Evolutionary conservation across 2,888 invertebrate species (phyloP), one percentile per base, ranked within the genome.

Genomic region (Spilarctia lutea): DNA sequence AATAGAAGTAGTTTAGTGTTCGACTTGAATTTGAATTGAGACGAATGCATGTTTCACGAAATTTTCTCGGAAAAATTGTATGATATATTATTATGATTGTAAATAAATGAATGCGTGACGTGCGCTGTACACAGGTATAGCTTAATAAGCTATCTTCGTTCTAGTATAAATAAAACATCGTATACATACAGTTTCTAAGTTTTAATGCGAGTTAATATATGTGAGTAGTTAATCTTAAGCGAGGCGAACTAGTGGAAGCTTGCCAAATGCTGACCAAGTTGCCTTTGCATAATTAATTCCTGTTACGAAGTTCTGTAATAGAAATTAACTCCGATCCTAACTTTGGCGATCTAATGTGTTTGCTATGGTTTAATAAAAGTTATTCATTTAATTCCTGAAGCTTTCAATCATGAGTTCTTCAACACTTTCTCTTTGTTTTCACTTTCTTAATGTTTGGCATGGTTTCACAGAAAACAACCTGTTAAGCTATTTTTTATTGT

Each of bases 261-360:
- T 48, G 39, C 39, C 66, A 66, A 18, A 67, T 60, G 48, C n/a
- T 48, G 68, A 52, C 52, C 48, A 68, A 68, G 52, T 33, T 68
- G 11, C 24, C 48, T 33, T 33, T 68, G 68, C 48, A 52, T 69
- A 69, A 52, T 52, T 52, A 33, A 69, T 52, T 69, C 52, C 18
- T 63, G 63, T 24, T n/a, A n/a, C 68, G 48, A 33, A 68, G 33
- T 48, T 68, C 30, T 68, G 24, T 24, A 24, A 52, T 33, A 35
- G 35, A 69, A 30, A 69, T 69, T 52, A 69, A 52, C 33, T 68
- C 33, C 6, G n/a, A 67, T 27, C 13, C 45, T 42, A 42, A 67
- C 18, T 67, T 27, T 27, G 42, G 27, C 8, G 27, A 67, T 42
- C 8, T 16, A 20, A 45, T 20, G 3, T 10, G 8, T 67, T 8